These are phyloP conservation scores for Euphydryas editha DNA, from an alignment of 2,888 invertebrate species.

Conservation along the genomic window DNA sequence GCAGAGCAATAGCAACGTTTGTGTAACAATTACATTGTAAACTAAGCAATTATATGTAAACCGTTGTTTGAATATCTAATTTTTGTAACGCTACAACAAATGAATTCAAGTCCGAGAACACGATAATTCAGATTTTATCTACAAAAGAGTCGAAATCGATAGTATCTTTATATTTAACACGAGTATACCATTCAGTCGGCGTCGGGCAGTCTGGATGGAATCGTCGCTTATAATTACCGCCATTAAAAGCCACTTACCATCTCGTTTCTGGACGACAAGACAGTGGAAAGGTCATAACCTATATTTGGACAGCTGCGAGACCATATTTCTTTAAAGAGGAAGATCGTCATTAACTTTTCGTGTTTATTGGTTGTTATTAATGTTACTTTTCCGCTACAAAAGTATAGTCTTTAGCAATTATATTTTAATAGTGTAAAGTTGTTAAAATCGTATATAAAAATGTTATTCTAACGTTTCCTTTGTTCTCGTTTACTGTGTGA, in stretches of 20 bases:
- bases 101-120: not conserved
- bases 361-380: not conserved
- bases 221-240: conserved; percentile 25
- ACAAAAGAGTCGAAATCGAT: conserved; percentile 24
- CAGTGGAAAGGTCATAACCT: conserved; percentile 25
- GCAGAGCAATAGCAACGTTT: not conserved
- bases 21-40: not conserved
- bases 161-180: conserved; percentile 26
- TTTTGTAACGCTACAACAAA: not conserved
- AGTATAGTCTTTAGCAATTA: not conserved
- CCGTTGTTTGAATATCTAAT: not conserved
- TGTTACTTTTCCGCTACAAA: not conserved
- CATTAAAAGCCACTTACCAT: conserved; percentile 25
- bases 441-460: conserved; percentile 7
- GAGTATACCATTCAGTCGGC: conserved; percentile 17
- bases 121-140: not conserved
- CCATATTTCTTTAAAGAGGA: conserved; percentile 23
- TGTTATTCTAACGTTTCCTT: conserved; percentile 3
- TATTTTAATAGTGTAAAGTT: not conserved
- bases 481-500: conserved; percentile 8
- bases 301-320: conserved; percentile 30
- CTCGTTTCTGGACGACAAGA: not conserved
- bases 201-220: conserved; percentile 30
- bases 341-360: conserved; percentile 18
- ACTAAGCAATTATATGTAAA: not conserved